phyloP scores from a whole-genome alignment of 2,888 invertebrate species.

The Drosophila stalkeri region DNA sequence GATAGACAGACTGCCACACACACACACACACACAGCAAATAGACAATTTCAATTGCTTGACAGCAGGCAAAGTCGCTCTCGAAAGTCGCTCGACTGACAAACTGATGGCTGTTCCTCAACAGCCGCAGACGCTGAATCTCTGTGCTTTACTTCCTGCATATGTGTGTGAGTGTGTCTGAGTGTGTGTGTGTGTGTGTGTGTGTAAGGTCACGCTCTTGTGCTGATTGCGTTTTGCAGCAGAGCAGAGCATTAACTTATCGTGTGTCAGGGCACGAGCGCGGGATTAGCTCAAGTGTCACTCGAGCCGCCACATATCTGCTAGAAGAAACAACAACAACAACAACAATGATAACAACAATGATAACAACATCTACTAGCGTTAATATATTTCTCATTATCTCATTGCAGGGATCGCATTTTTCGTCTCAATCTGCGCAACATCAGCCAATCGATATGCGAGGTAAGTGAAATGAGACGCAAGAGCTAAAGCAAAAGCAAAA shows the following conservation, averaged over 20 bases:
- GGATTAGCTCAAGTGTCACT: conserved; percentile 71
- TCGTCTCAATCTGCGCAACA: conserved; percentile 88
- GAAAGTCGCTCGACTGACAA: conserved; percentile 34
- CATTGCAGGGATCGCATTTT: conserved; percentile 88
- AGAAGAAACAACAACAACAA: not conserved
- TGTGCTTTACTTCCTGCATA: conserved; percentile 8
- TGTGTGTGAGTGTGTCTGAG: conserved; percentile 12
- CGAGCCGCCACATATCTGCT: conserved; percentile 16
- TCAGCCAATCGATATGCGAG: conserved; percentile 89
- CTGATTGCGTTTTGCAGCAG: conserved; percentile 49
- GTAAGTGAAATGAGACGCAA: conserved; percentile 85
- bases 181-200: conserved; percentile 11
- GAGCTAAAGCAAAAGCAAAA: not conserved
- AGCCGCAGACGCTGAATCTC: conserved; percentile 4
- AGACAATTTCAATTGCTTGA: conserved; percentile 59
- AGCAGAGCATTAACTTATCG: conserved; percentile 72
- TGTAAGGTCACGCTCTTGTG: conserved; percentile 49
- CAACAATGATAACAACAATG: conserved; percentile 5
- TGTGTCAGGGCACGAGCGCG: conserved; percentile 62
- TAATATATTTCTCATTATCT: conserved; percentile 51
- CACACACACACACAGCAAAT: conserved; percentile 16
- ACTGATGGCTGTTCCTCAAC: conserved; percentile 15
- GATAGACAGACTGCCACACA: not conserved
- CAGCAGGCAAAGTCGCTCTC: conserved; percentile 28
- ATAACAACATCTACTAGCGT: conserved; percentile 4